A percentile compares a stretch with the other conserved stretches of the same genome.
These are phyloP conservation scores for Lota lota DNA, from an alignment of 2,113 vertebrate species.

Conservation along the genomic window DNA sequence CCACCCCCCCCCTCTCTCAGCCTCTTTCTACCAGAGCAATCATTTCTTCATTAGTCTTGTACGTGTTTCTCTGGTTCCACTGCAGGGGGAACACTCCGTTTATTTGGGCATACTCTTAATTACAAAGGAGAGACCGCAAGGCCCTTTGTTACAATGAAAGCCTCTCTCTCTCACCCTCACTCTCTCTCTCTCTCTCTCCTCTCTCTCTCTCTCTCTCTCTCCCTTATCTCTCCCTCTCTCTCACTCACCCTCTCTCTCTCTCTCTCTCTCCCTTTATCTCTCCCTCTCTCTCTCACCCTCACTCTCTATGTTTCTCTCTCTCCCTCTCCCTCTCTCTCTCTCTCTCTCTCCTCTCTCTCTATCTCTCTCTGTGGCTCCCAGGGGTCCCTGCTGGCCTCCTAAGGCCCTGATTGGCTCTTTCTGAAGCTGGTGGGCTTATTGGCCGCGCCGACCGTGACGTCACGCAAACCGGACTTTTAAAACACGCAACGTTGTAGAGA, in stretches of 20 bases:
- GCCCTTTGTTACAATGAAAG: slow-evolving; percentile 65
- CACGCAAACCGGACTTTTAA: no score
- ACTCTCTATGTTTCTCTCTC: no score
- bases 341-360: no score
- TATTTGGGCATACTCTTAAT: slow-evolving; percentile 80
- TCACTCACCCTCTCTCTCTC: slow-evolving; percentile 19
- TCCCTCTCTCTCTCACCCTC: slow-evolving; percentile 58
- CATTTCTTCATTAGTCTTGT: slow-evolving; percentile 80
- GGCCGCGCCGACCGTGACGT: slow-evolving; percentile 45
- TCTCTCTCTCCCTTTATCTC: slow-evolving; percentile 35
- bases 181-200: slow-evolving; percentile 54
- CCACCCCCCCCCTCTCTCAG: slow-evolving; percentile 39
- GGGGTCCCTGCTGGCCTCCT: slow-evolving; percentile 64
- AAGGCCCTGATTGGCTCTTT: slow-evolving; percentile 72
- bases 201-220: slow-evolving; percentile 13
- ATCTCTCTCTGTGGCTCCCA: slow-evolving; percentile 47
- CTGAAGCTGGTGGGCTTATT: slow-evolving; percentile 73
- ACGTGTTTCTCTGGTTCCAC: slow-evolving; percentile 75
- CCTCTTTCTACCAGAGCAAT: slow-evolving; percentile 64
- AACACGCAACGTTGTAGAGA: no score
- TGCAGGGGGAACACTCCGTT: slow-evolving; percentile 73
- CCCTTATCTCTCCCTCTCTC: no score
- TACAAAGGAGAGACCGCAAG: slow-evolving; percentile 73
- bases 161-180: slow-evolving; percentile 47
- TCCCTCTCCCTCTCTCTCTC: neutral